Evolutionary conservation across 2,113 vertebrate genomes (phyloP), one percentile per base, ranked within the genome.

Genomic region (Anser brachyrhynchus): DNA sequence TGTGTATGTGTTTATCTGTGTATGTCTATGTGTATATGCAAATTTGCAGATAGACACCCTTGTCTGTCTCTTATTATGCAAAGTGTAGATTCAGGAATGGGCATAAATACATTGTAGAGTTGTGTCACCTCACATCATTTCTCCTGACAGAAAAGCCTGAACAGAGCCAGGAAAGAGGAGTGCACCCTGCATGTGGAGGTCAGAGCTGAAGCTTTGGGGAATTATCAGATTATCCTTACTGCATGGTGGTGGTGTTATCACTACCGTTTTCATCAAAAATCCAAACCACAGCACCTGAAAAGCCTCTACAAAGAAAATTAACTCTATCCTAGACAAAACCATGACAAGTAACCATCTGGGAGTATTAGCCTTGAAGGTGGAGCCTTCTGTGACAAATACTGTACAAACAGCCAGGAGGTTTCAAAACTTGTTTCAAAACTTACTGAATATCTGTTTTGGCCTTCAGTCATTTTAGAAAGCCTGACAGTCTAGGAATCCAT

Each of bases 201-300:
- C 35, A 33, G 29, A 16, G 2, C 44, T 87, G 41, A 52, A 83
- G 28, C 67, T 55, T 28, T 35, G 51, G 18, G 73, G 71, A 89
- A 91, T 93, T 44, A 89, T 29, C 44, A 89, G 70, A 83, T 95
- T 90, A 87, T 81, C 76, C 77, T 71, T 80, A 69, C 39, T 80
- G 44, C 61, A 90, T 94, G 31, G 51, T 26, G 51, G 25, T 52
- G 51, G 51, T 52, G 51, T 52, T 52, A 52, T 52, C 23, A 26
- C 51, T 23, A 52, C 51, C 14, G 12, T 52, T 52, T 52, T 52
- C 51, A 52, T 52, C 23, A 52, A 52, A 51, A 52, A 26, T 25
- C 22, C 51, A 52, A 52, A 52, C 26, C 51, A 52, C 13, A 52
- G 23, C 22, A 52, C 25, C 51, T 25, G 23, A 52, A 13, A 52